Base-by-base conservation (phyloP, 2,797 vertebrate species). In the Cyclura pinguis region DNA sequence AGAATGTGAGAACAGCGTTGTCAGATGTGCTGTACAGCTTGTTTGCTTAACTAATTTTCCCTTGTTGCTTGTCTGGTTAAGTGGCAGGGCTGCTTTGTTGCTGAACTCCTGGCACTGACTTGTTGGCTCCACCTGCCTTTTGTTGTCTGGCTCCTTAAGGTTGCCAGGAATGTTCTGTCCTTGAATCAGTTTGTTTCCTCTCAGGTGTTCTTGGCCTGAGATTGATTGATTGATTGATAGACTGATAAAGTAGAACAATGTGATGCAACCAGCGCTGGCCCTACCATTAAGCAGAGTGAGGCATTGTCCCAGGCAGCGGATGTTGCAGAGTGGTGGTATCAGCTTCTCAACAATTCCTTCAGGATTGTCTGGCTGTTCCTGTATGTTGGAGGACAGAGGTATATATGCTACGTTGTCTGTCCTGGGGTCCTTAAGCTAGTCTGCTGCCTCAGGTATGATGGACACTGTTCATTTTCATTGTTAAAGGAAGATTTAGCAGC, bases 41-140 rank as follows among this genome's bases (percentile, higher is more conserved):
- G 6, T 1, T 82, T 85, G 82, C 7, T 0, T 13, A 9, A n/a
- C 82, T 1, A 0, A 80, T 0, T 0, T 0, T 89, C 50, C 81
- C 85, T 88, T 83, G 69, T 85, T 50, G 2, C 86, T 47, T 62
- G 86, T 76, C 87, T 87, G 52, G 77, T 72, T 0, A 0, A 92
- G 69, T 55, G 81, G 85, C 42, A 38, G 38, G 38, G 0, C n/a
- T n/a, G 32, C 73, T 6, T 57, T 74, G 13, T 86, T 88, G 73
- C 38, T n/a, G 85, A 92, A 80, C 74, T 84, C 59, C 29, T n/a
- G 55, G 88, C 73, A 22, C 12, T 73, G n/a, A 42, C 7, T 42
- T 59, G 50, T 18, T 32, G 80, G 10, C 47, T 83, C 72, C 55
- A n/a, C 72, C 80, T 80, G 57, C 35, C 50, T 78, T n/a, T 67